Base-by-base conservation (phyloP, 2,888 invertebrate genomes). In the Allacma fusca region DNA sequence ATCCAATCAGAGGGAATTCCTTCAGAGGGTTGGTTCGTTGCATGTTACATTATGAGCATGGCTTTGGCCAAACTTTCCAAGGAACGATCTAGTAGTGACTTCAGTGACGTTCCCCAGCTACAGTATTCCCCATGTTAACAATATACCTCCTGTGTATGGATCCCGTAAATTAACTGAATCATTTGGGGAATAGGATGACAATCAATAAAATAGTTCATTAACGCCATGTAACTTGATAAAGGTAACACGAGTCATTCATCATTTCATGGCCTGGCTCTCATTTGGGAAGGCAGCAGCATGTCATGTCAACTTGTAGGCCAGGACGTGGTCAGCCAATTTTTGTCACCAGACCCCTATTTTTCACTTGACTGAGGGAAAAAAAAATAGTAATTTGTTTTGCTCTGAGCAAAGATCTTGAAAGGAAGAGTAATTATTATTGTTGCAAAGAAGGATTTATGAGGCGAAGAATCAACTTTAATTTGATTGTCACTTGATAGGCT, bases 181-280 rank as follows among this genome's bases (percentile, higher is more conserved):
- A 50, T 16, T 50, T 50, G 50, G 50, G 50, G 50, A 50, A 50
- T 50, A 50, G 50, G 50, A 50, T 50, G 50, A 50, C 50, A 50
- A 50, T 50, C 50, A 50, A 50, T 50, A 50, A 50, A 50, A 50
- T 50, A 50, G 50, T 50, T 50, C 50, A 50, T 50, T 50, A 50
- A 50, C 50, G 50, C 19, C 50, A 19, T 50, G 50, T 50, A 50
- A 50, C 50, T 50, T 50, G 50, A 50, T 50, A 50, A 50, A 50
- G 50, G 50, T 50, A 50, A 50, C 50, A 50, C n/a, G 50, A 50
- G 50, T 9, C 50, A 50, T 50, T 50, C 50, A 50, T 50, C 50
- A 50, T n/a, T 50, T 50, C 50, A 50, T 50, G 50, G 50, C 19
- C 50, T 50, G 50, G 7, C 40, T 40, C 40, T 9, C 40, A 13